These are phyloP conservation scores for Argyrosomus regius DNA, from an alignment of 2,797 vertebrate species.

Conservation along the genomic window DNA sequence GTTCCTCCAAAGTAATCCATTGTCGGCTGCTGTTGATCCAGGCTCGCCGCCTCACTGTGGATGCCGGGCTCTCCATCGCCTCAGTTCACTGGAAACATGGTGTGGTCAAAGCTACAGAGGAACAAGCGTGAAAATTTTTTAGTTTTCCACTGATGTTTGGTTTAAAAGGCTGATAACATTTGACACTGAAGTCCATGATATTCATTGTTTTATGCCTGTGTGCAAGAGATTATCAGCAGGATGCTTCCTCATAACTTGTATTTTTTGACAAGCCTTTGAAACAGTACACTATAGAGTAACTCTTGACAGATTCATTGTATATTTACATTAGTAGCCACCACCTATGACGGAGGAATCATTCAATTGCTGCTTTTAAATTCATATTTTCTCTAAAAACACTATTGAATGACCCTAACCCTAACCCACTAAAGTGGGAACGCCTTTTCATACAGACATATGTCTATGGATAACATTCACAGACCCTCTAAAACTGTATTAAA, in stretches of 20 bases:
- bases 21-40: conserved; percentile 88
- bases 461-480: neutral
- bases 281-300: neutral
- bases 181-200: neutral
- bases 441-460: neutral
- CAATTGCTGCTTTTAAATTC: conserved; percentile 1
- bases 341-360: neutral
- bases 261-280: neutral
- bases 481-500: neutral
- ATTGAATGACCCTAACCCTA: neutral
- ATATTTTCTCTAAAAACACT: neutral
- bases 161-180: conserved; percentile 2
- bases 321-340: conserved; percentile 1
- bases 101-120: neutral
- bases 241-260: neutral
- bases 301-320: neutral
- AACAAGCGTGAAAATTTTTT: neutral
- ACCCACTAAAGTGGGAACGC: neutral
- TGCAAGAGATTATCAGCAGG: neutral
- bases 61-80: conserved; percentile 83
- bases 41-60: conserved; percentile 84
- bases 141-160: neutral
- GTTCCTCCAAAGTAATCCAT: conserved; percentile 78
- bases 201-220: neutral
- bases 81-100: conserved; percentile 45